Conservation (phyloP, 2,113 vertebrate genomes). For the Synodontis membranacea region DNA sequence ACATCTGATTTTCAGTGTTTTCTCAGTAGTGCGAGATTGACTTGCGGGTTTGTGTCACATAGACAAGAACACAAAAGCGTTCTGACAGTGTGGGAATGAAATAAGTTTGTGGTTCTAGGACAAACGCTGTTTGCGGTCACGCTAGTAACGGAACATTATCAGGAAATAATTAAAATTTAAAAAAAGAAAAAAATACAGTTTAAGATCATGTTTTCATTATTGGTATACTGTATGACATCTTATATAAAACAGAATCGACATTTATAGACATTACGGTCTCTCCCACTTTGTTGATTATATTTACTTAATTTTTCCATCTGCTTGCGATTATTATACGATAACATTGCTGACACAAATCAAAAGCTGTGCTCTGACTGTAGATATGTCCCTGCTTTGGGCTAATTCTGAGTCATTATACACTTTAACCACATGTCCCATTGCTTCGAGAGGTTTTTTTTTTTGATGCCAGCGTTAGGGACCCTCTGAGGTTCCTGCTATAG, state of each 20-base stretch:
- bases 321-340: slow-evolving; percentile 27
- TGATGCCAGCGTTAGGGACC: slow-evolving; percentile 68
- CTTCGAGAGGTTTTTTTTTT: slow-evolving; percentile 55
- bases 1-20: neutral
- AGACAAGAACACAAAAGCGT: neutral
- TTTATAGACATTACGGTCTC: neutral
- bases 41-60: neutral
- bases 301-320: neutral
- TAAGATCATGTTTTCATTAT: neutral
- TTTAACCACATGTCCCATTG: slow-evolving; percentile 61
- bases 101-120: neutral
- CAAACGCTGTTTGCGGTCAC: neutral
- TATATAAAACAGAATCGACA: neutral
- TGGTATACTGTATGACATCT: neutral
- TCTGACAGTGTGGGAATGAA: neutral
- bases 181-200: neutral
- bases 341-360: neutral
- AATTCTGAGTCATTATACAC: slow-evolving; percentile 34
- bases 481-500: slow-evolving; percentile 60
- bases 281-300: neutral
- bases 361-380: neutral
- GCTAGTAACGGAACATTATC: neutral
- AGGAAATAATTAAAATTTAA: neutral
- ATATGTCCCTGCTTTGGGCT: neutral
- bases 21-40: neutral